Evolutionary conservation across 2,113 vertebrate species (phyloP).

Genomic region (Crocuta crocuta): DNA sequence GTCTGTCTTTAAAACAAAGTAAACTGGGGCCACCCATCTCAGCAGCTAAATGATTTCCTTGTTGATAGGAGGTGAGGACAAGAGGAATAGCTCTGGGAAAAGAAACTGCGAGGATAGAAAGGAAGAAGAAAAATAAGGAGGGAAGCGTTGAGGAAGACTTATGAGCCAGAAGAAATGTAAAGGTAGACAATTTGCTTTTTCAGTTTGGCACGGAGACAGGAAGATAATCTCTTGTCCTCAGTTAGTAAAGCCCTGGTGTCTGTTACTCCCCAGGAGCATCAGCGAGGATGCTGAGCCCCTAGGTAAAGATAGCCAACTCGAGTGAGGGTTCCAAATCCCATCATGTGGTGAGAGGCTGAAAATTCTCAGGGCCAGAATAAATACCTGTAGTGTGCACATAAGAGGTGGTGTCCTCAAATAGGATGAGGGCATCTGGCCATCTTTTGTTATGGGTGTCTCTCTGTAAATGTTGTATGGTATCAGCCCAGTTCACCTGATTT

Average conservation of each 20-base stretch:
- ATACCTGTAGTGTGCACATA: not conserved
- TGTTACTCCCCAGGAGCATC: not conserved
- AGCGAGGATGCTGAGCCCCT: not conserved
- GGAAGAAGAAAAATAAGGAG: not conserved
- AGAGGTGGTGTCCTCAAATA: not conserved
- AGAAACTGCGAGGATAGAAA: not conserved
- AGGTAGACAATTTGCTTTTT: not conserved
- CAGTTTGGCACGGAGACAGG: not conserved
- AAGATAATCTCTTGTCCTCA: not conserved
- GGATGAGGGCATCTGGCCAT: not conserved
- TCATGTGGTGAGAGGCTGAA: not conserved
- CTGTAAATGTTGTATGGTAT: not conserved
- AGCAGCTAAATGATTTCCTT: slow-evolving; percentile 44
- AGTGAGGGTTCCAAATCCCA: not conserved
- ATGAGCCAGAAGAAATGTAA: not conserved
- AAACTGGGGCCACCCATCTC: not conserved
- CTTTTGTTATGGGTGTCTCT: slow-evolving; percentile 15
- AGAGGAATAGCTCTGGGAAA: not conserved
- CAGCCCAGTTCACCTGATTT: not conserved
- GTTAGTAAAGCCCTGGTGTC: not conserved
- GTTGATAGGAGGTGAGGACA: not conserved
- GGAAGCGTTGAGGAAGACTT: not conserved
- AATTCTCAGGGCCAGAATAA: not conserved
- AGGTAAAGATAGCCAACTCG: not conserved
- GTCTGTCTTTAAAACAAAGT: not conserved